Evolutionary conservation across 2,113 vertebrate species (phyloP).

Genomic region (Calonectris borealis): DNA sequence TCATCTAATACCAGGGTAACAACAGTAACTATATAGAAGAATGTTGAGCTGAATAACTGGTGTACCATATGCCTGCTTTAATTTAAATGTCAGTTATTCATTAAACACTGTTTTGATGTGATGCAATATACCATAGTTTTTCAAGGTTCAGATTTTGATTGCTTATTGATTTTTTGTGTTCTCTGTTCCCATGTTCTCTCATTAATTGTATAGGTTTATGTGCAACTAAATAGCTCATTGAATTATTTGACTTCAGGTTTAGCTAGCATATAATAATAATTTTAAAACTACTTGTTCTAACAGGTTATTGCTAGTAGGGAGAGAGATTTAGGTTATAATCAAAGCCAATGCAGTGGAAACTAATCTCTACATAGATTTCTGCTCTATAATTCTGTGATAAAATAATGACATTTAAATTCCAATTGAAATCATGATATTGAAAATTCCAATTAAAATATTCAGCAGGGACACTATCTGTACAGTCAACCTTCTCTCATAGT

Average conservation of each 20-base stretch:
- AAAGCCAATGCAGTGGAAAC: background rate
- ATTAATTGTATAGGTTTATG: background rate
- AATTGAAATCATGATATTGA: background rate
- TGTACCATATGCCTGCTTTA: background rate
- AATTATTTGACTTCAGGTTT: background rate
- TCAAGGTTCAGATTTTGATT: background rate
- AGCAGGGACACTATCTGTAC: background rate
- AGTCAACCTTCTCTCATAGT: background rate
- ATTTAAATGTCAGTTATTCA: background rate
- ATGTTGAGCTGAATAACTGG: background rate
- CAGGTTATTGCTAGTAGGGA: background rate
- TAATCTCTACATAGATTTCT: background rate
- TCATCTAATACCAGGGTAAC: background rate
- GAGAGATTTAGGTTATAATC: background rate
- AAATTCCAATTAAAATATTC: background rate
- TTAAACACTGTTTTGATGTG: background rate
- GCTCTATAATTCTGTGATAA: background rate
- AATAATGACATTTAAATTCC: background rate
- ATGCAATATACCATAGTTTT: background rate
- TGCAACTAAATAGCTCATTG: background rate
- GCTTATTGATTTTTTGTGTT: background rate
- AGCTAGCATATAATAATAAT: background rate
- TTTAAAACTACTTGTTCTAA: background rate
- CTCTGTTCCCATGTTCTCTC: background rate
- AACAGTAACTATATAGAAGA: background rate